A percentile compares a stretch with the other conserved stretches of the same genome.
Conservation (phyloP, 2,113 vertebrate species). For the Loxodonta africana region DNA sequence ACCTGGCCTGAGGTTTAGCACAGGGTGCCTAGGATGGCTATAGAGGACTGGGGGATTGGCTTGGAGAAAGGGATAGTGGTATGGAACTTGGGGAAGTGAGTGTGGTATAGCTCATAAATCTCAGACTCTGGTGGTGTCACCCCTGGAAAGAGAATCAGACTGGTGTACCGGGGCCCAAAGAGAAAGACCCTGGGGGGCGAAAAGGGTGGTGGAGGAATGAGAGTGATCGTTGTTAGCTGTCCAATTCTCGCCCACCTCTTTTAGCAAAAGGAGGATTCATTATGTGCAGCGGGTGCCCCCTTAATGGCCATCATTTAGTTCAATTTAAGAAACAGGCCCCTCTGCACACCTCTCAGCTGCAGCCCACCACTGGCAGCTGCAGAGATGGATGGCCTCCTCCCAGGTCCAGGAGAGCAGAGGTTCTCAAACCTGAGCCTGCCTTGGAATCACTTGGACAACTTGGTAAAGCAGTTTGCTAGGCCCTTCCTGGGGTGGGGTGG, state of each 20-base stretch:
- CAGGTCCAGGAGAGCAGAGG: not conserved
- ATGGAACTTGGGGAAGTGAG: not conserved
- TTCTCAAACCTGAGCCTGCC: not conserved
- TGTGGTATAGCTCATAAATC: not conserved
- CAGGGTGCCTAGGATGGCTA: not conserved
- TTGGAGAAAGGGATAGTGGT: constrained; percentile 72
- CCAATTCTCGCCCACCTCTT: constrained; percentile 75
- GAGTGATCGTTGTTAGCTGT: constrained; percentile 81
- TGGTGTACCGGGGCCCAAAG: constrained; percentile 51
- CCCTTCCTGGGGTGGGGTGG: no score
- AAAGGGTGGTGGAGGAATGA: not conserved
- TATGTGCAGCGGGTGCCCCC: constrained; percentile 84
- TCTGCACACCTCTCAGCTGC: not conserved
- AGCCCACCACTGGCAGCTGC: not conserved
- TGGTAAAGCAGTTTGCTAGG: not conserved
- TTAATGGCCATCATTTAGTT: constrained; percentile 87
- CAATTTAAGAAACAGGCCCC: constrained; percentile 83
- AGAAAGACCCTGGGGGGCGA: not conserved
- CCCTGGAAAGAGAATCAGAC: not conserved
- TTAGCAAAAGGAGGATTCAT: constrained; percentile 86
- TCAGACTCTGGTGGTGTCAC: not conserved
- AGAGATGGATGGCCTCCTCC: constrained; percentile 28
- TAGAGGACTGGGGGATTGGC: not conserved
- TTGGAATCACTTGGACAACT: not conserved
- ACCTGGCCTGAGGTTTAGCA: not conserved